A percentile compares a stretch with the other conserved stretches of the same genome.
Conservation (phyloP, 2,888 invertebrate species). For the Halictus ligatus region DNA sequence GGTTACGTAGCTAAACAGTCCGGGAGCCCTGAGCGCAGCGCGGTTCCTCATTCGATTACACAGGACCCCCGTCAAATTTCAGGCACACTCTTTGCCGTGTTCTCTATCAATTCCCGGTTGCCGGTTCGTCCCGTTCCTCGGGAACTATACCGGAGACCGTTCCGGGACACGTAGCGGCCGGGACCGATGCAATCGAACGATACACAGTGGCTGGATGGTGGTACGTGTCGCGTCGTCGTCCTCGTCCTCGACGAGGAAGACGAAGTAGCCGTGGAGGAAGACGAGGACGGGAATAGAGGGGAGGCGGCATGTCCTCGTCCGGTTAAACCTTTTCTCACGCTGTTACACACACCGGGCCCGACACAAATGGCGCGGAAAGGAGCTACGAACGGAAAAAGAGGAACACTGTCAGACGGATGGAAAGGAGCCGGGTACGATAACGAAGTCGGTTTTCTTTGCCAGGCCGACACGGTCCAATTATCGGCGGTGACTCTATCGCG, state of each 20-base stretch:
- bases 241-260: not conserved
- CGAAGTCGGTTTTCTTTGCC: constrained; percentile 65
- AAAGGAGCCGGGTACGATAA: constrained; percentile 50
- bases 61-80: not conserved
- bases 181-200: not conserved
- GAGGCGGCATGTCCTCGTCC: not conserved
- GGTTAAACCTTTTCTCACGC: constrained; percentile 28
- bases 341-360: constrained; percentile 18
- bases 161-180: not conserved
- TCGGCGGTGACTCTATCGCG: constrained; percentile 51
- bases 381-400: constrained; percentile 34
- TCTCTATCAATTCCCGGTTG: constrained; percentile 2
- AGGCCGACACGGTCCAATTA: constrained; percentile 68
- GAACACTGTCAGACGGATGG: constrained; percentile 47
- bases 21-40: not conserved
- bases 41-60: not conserved
- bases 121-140: not conserved
- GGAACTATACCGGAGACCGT: not conserved
- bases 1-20: not conserved
- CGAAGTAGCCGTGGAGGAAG: not conserved
- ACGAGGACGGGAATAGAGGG: not conserved
- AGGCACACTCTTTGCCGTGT: not conserved
- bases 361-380: constrained; percentile 40
- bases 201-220: not conserved
- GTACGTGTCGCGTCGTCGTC: not conserved